These are phyloP conservation scores for Xanthia icteritia DNA, from an alignment of 2,888 invertebrate species.

Conservation along the genomic window DNA sequence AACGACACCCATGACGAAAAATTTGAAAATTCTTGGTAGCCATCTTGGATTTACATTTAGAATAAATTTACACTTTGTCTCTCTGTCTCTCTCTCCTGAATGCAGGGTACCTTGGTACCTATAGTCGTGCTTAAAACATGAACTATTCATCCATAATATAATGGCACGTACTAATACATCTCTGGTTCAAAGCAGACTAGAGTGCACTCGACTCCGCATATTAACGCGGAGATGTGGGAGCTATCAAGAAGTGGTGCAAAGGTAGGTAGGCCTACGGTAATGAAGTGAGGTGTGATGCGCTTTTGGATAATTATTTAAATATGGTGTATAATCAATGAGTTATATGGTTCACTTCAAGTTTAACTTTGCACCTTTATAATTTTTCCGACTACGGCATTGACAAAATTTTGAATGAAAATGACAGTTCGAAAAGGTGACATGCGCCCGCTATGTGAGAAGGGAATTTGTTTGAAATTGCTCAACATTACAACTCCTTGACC, in stretches of 20 bases:
- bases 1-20: too few relatives aligned
- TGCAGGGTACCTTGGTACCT: too few relatives aligned
- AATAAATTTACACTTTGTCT: too few relatives aligned
- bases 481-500: too few relatives aligned
- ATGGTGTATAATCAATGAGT: neutral
- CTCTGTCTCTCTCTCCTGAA: too few relatives aligned
- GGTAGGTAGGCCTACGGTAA: slow-evolving; percentile 15
- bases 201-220: slow-evolving; percentile 66
- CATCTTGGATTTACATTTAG: too few relatives aligned
- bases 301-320: slow-evolving; percentile 10
- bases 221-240: slow-evolving; percentile 48
- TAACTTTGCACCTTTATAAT: neutral
- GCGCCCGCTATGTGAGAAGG: too few relatives aligned
- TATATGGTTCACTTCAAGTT: neutral
- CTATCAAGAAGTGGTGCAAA: slow-evolving; percentile 24
- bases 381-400: too few relatives aligned
- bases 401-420: too few relatives aligned
- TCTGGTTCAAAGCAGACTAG: slow-evolving; percentile 46
- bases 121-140: neutral
- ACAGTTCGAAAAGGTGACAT: too few relatives aligned
- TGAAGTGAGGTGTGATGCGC: slow-evolving; percentile 18
- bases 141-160: slow-evolving; percentile 27
- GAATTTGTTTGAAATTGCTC: too few relatives aligned
- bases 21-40: too few relatives aligned
- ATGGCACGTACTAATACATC: slow-evolving; percentile 1